Evolutionary conservation across 2,113 vertebrate species (phyloP).

Genomic region (Hoplias malabaricus): DNA sequence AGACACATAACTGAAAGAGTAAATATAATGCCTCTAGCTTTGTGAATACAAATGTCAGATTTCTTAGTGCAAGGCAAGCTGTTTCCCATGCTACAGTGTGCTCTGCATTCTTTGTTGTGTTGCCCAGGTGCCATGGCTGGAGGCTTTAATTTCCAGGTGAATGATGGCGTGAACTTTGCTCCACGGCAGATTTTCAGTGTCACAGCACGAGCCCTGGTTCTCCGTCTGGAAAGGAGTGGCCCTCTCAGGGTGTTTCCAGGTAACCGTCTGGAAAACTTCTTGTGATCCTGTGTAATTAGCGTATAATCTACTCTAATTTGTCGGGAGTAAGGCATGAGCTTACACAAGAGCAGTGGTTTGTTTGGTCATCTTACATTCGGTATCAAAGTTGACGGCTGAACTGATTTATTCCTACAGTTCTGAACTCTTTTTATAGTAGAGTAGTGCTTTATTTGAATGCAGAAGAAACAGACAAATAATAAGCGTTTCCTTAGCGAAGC

Average conservation of each 20-base stretch:
- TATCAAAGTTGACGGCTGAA: too few species aligned
- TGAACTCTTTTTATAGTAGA: too few species aligned
- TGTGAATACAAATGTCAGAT: neutral
- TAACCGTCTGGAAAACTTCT: constrained; percentile 54
- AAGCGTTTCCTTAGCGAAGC: too few species aligned
- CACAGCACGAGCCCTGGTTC: constrained; percentile 74
- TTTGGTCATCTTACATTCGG: too few species aligned
- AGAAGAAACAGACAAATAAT: too few species aligned
- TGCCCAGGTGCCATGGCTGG: constrained; percentile 83
- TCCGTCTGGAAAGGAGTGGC: constrained; percentile 79
- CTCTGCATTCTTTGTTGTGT: neutral
- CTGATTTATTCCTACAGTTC: too few species aligned
- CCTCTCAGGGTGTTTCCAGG: constrained; percentile 85
- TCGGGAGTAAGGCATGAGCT: neutral
- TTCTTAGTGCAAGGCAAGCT: neutral
- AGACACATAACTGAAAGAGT: neutral
- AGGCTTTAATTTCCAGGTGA: constrained; percentile 90
- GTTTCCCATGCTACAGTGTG: neutral
- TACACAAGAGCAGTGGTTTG: neutral
- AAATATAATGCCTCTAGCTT: neutral
- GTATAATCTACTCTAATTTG: neutral
- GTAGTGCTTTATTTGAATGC: too few species aligned
- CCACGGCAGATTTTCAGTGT: constrained; percentile 87
- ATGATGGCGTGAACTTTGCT: constrained; percentile 87
- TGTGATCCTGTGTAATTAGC: neutral